Percentiles rank a stretch among this genome's conserved stretches.
phyloP scores from a whole-genome alignment of 2,797 vertebrate genomes.

The Oreonectes daqikongensis region DNA sequence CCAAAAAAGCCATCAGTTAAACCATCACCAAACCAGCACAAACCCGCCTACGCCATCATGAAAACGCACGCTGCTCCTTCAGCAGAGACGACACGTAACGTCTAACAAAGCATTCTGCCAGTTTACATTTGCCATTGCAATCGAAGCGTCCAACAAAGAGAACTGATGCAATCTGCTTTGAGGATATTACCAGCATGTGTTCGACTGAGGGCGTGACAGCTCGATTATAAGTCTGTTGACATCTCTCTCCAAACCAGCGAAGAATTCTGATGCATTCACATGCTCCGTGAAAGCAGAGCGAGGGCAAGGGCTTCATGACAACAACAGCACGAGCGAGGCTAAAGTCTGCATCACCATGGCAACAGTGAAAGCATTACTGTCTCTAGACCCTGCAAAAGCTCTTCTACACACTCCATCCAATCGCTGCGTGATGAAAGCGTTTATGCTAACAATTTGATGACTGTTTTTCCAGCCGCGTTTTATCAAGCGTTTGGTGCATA shows the following conservation, averaged over 20 bases:
- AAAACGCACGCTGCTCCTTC: not conserved
- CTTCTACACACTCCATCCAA: conserved; percentile 49
- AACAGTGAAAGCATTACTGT: conserved; percentile 64
- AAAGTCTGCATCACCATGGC: conserved; percentile 65
- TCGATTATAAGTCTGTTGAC: conserved; percentile 48
- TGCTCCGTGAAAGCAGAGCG: conserved; percentile 54
- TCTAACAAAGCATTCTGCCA: not conserved
- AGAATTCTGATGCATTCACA: conserved; percentile 53
- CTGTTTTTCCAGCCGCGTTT: conserved; percentile 11
- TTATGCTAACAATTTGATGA: conserved; percentile 46
- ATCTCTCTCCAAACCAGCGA: conserved; percentile 28
- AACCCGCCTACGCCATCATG: not conserved
- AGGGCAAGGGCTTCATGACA: conserved; percentile 45
- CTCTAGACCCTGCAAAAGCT: conserved; percentile 51
- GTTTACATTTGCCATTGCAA: conserved; percentile 4
- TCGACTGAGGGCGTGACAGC: conserved; percentile 15
- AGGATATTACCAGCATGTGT: conserved; percentile 26
- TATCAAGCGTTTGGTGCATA: conserved; percentile 24
- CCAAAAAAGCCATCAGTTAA: too few relatives aligned
- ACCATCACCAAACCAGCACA: not conserved
- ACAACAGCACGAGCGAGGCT: conserved; percentile 48
- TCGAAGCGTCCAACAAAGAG: conserved; percentile 21
- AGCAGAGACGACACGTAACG: not conserved
- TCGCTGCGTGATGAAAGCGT: conserved; percentile 40
- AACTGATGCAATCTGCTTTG: conserved; percentile 40